Evolutionary conservation across 2,797 vertebrate species (phyloP), one percentile per base, ranked within the genome.

Genomic region (Moxostoma hubbsi): DNA sequence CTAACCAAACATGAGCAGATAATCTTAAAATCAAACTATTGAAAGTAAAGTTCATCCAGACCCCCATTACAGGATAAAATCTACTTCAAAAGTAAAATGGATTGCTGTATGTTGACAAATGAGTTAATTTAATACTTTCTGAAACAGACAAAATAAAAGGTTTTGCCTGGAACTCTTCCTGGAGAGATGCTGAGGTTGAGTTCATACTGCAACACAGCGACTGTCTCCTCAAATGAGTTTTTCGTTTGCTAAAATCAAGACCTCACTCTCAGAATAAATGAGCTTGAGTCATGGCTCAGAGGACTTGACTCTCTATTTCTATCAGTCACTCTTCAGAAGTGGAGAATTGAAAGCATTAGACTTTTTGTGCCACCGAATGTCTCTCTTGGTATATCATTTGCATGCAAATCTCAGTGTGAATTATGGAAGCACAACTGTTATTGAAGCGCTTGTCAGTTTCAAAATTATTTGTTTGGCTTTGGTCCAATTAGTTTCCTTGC

Each of bases 361-460:
- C 24, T 24, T 11, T 70, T 70, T 53, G 9, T 54, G 46, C 9
- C 36, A 53, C 15, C 1, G 36, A 62, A 15, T 46, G 53, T 24
- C 24, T 79, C 68, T 64, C 11, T 45, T 15, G 68, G 67, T 71
- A 79, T 63, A 79, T 58, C 68, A 79, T 71, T 79, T 59, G 71
- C 43, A 71, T 63, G 45, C 59, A 51, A 46, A 61, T 70, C 75
- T 69, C 64, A 59, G 9, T 51, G 13, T 66, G 74, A 43, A 53
- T 66, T 9, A 45, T 24, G 11, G 15, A 54, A 13, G 18, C 9
- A 61, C 62, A 51, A 67, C 10, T 12, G 69, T 16, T 11, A 50
- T 10, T 6, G 13, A 49, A 76, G 64, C 65, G 1, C 71, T 36
- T 45, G 36, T 57, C 53, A 57, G 72, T n/a, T 68, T 49, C 51